Conservation (phyloP, 2,888 invertebrate species). For the Xestoiulus laeticollis region DNA sequence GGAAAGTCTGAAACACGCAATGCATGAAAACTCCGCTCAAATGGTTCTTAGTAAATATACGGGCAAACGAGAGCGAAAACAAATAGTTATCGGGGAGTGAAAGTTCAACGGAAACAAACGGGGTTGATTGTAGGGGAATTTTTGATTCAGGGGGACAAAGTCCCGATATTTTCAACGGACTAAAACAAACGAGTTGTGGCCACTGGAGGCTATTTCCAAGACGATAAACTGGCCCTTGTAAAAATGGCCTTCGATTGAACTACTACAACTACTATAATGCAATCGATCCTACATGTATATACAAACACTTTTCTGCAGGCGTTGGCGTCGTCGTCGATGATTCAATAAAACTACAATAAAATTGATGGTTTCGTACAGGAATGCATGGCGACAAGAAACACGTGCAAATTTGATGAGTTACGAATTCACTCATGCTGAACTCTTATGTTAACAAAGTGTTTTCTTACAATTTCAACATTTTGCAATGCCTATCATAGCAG, state of each 20-base stretch:
- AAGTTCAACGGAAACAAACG: slow-evolving; percentile 36
- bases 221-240: background rate
- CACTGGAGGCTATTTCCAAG: slow-evolving; percentile 32
- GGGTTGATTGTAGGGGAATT: background rate
- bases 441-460: background rate
- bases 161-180: slow-evolving; percentile 35
- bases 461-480: background rate
- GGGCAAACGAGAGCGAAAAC: background rate
- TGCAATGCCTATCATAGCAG: background rate
- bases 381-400: background rate
- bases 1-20: slow-evolving; percentile 78
- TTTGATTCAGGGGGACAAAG: background rate
- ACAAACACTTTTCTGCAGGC: background rate
- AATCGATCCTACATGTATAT: background rate
- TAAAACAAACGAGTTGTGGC: slow-evolving; percentile 5
- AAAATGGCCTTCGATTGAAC: background rate
- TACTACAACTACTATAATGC: background rate
- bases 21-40: slow-evolving; percentile 50
- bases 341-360: too few species aligned
- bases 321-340: background rate
- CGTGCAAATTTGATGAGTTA: background rate
- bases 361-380: background rate
- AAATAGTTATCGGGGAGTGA: background rate
- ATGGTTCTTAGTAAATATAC: slow-evolving; percentile 40
- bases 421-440: background rate